phyloP scores from a whole-genome alignment of 2,113 vertebrate species.

The Ondatra zibethicus region DNA sequence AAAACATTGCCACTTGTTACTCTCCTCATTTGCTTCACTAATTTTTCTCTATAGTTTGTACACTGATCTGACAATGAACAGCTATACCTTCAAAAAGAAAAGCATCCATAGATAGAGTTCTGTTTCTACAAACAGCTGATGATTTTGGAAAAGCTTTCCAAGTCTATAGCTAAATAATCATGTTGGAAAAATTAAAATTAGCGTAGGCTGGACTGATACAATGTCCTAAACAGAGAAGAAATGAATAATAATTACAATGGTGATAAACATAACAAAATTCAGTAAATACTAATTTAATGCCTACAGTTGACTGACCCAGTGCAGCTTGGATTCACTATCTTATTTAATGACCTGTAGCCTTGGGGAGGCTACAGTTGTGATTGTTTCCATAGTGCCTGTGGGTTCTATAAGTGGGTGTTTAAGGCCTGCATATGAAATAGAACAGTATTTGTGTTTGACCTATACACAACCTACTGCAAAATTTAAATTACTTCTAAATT shows the following conservation, averaged over 20 bases:
- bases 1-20: background rate
- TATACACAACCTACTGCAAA: background rate
- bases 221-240: background rate
- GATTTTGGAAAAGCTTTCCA: background rate
- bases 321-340: background rate
- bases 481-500: background rate
- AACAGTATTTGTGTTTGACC: background rate
- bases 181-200: constrained; percentile 8
- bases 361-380: background rate
- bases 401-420: background rate
- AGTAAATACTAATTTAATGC: background rate
- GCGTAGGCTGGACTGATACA: background rate
- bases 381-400: background rate
- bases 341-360: background rate
- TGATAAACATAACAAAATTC: background rate
- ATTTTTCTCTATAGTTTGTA: background rate
- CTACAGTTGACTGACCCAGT: too few relatives aligned
- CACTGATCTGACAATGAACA: background rate
- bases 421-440: background rate
- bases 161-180: background rate
- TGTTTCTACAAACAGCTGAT: background rate
- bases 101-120: background rate
- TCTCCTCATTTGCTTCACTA: background rate
- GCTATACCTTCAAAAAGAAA: background rate
- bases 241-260: background rate